Percentiles rank a stretch among this genome's conserved stretches.
Conservation (phyloP, 2,113 vertebrate genomes). For the Ictalurus punctatus region DNA sequence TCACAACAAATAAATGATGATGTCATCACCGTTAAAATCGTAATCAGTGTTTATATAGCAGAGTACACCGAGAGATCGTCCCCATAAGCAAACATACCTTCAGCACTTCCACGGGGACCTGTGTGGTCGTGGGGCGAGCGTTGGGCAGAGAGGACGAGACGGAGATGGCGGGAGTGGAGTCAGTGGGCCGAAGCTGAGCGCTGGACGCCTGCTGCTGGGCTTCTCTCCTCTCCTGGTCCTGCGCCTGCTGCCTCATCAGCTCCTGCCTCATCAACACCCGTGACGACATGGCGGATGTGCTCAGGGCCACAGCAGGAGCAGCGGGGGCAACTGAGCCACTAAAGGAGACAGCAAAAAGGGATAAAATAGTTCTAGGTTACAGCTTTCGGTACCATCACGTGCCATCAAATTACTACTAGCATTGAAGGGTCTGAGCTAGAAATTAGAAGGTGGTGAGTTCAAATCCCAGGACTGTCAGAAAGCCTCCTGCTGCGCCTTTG, state of each 20-base stretch:
- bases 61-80: background rate
- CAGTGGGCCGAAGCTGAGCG: slow-evolving; percentile 61
- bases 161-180: slow-evolving; percentile 73
- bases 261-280: slow-evolving; percentile 84
- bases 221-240: slow-evolving; percentile 83
- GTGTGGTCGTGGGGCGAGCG: slow-evolving; percentile 72
- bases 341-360: background rate
- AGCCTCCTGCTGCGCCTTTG: background rate
- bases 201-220: slow-evolving; percentile 70
- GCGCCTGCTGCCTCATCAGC: slow-evolving; percentile 85
- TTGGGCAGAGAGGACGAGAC: slow-evolving; percentile 58
- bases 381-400: background rate
- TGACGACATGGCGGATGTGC: slow-evolving; percentile 67
- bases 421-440: background rate
- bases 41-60: background rate
- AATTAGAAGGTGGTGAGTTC: background rate
- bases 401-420: background rate
- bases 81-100: slow-evolving; percentile 72
- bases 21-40: background rate
- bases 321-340: slow-evolving; percentile 20
- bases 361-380: background rate
- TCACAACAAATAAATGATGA: background rate
- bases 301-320: slow-evolving; percentile 38
- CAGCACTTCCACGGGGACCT: slow-evolving; percentile 85
- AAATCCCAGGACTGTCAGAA: background rate